Conservation (phyloP, 2,797 vertebrate species). For the Euphonia xanthogaster region DNA sequence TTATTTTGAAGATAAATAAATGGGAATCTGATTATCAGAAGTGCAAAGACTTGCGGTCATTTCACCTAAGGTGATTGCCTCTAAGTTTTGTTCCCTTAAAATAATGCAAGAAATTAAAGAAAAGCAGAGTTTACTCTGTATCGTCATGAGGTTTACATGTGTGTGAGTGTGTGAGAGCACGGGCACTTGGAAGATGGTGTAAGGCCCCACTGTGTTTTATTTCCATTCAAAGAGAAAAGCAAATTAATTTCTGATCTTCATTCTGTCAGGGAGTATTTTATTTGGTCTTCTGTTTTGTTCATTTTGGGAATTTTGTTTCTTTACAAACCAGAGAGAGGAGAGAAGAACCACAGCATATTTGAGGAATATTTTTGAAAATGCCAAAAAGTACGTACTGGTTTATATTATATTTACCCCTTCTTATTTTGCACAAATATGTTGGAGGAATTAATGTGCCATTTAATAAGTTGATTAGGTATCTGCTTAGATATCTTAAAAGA, state of each 20-base stretch:
- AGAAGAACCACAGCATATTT: slow-evolving; percentile 70
- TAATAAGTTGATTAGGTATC: background rate
- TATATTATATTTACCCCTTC: background rate
- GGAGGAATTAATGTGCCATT: background rate
- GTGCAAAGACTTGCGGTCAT: background rate
- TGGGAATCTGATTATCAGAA: background rate
- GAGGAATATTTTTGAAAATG: slow-evolving; percentile 86
- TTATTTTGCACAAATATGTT: background rate
- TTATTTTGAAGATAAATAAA: background rate
- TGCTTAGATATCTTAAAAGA: background rate
- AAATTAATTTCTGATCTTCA: background rate
- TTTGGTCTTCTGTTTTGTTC: background rate
- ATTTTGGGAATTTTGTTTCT: slow-evolving; percentile 1
- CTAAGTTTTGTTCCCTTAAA: background rate
- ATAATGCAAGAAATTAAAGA: background rate
- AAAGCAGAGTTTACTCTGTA: background rate
- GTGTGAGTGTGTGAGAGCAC: background rate
- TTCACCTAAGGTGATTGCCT: background rate
- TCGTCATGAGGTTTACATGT: background rate
- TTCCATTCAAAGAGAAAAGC: background rate
- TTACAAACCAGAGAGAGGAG: slow-evolving; percentile 80
- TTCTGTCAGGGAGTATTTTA: background rate
- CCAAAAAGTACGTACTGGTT: slow-evolving; percentile 84
- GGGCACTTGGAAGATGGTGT: background rate
- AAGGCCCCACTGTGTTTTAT: background rate